Evolutionary conservation across 2,797 vertebrate genomes (phyloP).

Genomic region (Pelochelys cantorii): DNA sequence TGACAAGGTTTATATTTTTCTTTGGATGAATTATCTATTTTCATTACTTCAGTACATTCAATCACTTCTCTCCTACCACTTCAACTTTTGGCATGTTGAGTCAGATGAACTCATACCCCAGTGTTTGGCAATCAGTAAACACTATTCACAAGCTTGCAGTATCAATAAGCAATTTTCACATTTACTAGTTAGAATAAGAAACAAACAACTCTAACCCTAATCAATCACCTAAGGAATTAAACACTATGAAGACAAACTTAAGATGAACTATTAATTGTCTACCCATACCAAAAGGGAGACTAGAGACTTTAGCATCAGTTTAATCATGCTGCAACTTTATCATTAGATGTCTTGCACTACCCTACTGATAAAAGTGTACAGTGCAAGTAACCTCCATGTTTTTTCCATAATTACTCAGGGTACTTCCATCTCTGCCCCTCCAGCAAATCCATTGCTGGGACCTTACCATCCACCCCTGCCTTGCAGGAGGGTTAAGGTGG

Average conservation of each 20-base stretch:
- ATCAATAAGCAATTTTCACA: neutral
- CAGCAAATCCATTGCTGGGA: too few species aligned
- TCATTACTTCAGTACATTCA: neutral
- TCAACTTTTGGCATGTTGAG: neutral
- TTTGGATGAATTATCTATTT: neutral
- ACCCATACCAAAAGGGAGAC: too few species aligned
- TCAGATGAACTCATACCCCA: neutral
- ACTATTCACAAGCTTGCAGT: neutral
- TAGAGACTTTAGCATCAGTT: too few species aligned
- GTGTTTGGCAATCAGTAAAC: neutral
- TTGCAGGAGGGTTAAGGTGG: too few species aligned
- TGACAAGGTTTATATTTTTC: neutral
- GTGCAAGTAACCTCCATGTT: too few species aligned
- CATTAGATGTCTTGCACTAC: too few species aligned
- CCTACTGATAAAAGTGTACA: too few species aligned
- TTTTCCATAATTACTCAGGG: too few species aligned
- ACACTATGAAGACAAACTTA: neutral
- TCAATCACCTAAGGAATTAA: constrained; percentile 10
- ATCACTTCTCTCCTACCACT: constrained; percentile 3
- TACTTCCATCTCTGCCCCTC: too few species aligned
- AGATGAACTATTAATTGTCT: neutral
- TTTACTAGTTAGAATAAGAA: constrained; percentile 21
- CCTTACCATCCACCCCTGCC: too few species aligned
- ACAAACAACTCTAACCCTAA: neutral
- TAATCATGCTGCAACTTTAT: too few species aligned